Base-by-base conservation (phyloP, 2,113 vertebrate genomes). In the Serilophus lunatus region DNA sequence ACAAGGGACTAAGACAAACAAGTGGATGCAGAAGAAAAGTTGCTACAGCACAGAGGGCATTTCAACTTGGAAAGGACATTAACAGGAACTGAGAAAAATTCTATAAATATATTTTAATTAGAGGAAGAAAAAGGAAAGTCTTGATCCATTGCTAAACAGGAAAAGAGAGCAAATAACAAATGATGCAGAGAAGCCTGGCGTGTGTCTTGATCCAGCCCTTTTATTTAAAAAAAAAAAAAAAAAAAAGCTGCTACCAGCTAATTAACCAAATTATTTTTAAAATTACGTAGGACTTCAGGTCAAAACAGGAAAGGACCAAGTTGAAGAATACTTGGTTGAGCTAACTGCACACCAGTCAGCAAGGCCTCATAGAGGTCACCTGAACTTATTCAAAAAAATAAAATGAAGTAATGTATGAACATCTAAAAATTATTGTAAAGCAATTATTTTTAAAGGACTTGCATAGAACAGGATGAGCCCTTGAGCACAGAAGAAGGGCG, bases 81-180 rank as follows among this genome's bases (percentile, higher is more conserved):
- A 86, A 56, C 0, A 31, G 86, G 88, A 94, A 89, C 76, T 71
- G 36, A 56, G 53, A 89, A 87, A 79, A 42, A 40, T 72, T 96
- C 89, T 97, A 96, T 89, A 92, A 96, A 92, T 93, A 93, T 5
- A 24, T 69, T 71, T 83, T 94, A 92, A 93, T 95, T 89, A 92
- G 77, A 95, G 95, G 88, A 92, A 97, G 84, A 96, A 95, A 95
- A 95, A 96, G 69, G 86, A 96, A 96, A 97, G 94, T 95, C 92
- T 64, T 57, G 31, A 49, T 89, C 61, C 49, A 69, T 78, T 91
- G 54, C 89, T 93, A 85, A 96, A 95, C 94, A 93, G 95, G 96
- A 96, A 97, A 84, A 89, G 61, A 86, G 51, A 87, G 25, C 89
- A 85, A 88, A 76, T 92, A 93, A 84, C 71, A 92, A 56, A 88